A percentile compares a stretch with the other conserved stretches of the same genome.
Conservation (phyloP, 2,113 vertebrate genomes). For the Chaenogobius annularis region DNA sequence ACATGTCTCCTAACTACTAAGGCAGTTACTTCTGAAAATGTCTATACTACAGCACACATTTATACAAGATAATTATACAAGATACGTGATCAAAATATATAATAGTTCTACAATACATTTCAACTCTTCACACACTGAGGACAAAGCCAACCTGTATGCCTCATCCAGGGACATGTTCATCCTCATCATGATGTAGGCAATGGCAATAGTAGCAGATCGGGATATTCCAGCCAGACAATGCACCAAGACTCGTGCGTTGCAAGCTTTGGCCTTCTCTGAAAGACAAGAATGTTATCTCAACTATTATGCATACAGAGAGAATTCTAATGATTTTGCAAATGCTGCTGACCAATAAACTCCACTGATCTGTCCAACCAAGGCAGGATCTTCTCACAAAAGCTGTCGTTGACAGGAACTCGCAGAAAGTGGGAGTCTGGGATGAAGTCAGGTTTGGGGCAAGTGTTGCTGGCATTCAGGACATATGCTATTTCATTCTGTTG, state of each 20-base stretch:
- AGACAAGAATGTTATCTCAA: conserved; percentile 10
- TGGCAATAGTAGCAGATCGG: conserved; percentile 81
- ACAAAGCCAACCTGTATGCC: conserved; percentile 78
- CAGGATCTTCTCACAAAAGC: conserved; percentile 96
- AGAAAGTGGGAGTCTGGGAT: conserved; percentile 93
- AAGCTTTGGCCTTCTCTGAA: conserved; percentile 92
- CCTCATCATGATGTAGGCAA: conserved; percentile 85
- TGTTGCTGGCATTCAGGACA: conserved; percentile 93
- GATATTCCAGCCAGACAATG: conserved; percentile 84
- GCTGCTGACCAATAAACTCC: conserved; percentile 90
- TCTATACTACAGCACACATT: background rate
- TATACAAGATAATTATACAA: background rate
- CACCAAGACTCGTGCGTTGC: conserved; percentile 79
- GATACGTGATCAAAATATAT: background rate
- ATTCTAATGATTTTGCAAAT: background rate
- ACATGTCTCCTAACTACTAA: background rate
- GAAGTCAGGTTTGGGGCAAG: conserved; percentile 95
- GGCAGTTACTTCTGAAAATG: background rate
- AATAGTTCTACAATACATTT: background rate
- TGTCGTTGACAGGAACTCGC: conserved; percentile 94
- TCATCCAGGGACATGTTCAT: conserved; percentile 82
- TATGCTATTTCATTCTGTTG: conserved; percentile 92
- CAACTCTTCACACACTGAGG: background rate
- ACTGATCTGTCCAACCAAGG: conserved; percentile 95
- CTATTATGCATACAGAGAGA: background rate